phyloP scores from a whole-genome alignment of 2,113 vertebrate species.

The Stigmatopora nigra region DNA sequence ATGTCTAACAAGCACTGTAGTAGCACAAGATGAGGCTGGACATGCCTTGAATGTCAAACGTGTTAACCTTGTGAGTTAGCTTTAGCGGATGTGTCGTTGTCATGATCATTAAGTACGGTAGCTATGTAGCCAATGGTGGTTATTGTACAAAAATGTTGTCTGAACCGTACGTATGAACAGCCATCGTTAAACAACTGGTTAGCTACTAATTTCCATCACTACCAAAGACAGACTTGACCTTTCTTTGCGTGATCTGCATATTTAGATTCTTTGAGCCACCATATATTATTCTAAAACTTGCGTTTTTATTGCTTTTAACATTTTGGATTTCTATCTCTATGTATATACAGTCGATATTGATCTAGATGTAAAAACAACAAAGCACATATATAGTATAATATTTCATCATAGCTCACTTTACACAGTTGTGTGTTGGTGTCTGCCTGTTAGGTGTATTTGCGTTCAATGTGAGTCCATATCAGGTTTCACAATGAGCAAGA shows the following conservation, averaged over 20 bases:
- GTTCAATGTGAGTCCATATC: conserved; percentile 49
- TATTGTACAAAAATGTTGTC: background rate
- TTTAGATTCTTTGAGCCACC: no score
- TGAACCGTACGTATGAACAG: no score
- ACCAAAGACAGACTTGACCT: no score
- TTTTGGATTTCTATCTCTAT: no score
- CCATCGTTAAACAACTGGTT: no score
- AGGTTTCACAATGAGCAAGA: conserved; percentile 55
- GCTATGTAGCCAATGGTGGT: background rate
- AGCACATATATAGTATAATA: background rate
- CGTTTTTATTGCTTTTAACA: no score
- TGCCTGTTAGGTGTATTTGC: conserved; percentile 35
- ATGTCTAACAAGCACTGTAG: background rate
- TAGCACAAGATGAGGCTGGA: background rate
- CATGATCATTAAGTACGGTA: background rate
- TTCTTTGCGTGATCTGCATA: no score
- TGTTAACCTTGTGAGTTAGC: background rate
- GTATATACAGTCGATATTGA: no score
- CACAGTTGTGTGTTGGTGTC: conserved; percentile 25
- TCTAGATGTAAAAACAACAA: background rate
- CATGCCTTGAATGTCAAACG: background rate
- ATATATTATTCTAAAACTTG: no score
- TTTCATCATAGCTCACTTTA: conserved; percentile 12
- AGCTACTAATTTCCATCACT: no score
- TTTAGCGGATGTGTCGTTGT: background rate